These are phyloP conservation scores for Bombylius discolor DNA, from an alignment of 2,888 invertebrate genomes.

Conservation along the genomic window DNA sequence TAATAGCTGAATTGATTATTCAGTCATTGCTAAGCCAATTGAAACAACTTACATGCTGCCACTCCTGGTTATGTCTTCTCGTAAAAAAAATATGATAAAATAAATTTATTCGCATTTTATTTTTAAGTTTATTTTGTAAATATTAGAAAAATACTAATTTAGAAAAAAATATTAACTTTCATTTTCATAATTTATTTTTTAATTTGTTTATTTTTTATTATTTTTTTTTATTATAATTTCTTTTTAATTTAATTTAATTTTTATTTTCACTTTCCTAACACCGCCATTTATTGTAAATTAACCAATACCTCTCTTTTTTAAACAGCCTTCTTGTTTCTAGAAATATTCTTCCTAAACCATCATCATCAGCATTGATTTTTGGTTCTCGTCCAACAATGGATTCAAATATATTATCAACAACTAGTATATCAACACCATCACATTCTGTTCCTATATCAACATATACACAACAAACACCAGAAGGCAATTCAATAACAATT, in stretches of 20 bases:
- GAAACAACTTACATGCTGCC: no score
- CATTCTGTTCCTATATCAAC: not conserved
- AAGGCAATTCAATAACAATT: not conserved
- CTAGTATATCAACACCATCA: not conserved
- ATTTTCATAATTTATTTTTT: not conserved
- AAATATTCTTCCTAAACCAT: constrained; percentile 36
- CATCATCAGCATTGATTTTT: constrained; percentile 6
- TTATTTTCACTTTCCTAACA: constrained; percentile 18
- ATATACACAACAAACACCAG: not conserved
- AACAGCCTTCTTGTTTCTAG: constrained; percentile 28
- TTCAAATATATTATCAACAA: constrained; percentile 16
- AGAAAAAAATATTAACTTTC: not conserved
- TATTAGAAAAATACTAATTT: no score
- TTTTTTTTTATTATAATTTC: not conserved
- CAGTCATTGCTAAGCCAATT: no score
- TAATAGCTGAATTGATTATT: no score
- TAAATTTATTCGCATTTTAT: no score
- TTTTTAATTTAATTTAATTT: constrained; percentile 1
- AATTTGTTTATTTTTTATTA: not conserved
- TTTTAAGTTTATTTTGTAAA: no score
- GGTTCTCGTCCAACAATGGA: not conserved
- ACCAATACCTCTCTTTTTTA: constrained; percentile 10
- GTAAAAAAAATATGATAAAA: no score
- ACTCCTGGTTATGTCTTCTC: no score
- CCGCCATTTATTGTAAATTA: constrained; percentile 16